Percentiles rank a stretch among this genome's conserved stretches.
phyloP scores from a whole-genome alignment of 2,797 vertebrate genomes.

The Spheniscus humboldti region DNA sequence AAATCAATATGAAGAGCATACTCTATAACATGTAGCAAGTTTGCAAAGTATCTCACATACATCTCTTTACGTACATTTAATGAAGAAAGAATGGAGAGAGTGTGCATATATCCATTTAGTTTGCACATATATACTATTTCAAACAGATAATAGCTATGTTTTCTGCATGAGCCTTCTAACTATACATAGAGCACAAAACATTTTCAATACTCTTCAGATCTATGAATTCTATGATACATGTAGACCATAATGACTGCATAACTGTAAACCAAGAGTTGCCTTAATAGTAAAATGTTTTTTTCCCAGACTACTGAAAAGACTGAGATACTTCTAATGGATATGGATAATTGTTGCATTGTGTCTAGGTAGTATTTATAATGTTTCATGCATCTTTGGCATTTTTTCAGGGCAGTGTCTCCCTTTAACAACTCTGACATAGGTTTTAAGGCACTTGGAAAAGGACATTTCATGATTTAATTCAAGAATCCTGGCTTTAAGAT shows the following conservation, averaged over 20 bases:
- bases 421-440: not conserved
- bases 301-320: not conserved
- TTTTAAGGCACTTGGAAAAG: not conserved
- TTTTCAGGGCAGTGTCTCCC: not conserved
- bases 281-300: not conserved
- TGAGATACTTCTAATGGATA: not conserved
- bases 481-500: not conserved
- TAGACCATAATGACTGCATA: not conserved
- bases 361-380: not conserved
- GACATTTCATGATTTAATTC: not conserved
- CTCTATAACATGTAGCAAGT: not conserved
- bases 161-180: not conserved
- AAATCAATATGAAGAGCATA: not conserved
- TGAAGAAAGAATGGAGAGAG: not conserved
- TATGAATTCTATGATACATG: not conserved
- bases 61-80: not conserved
- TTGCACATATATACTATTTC: not conserved
- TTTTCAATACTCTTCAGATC: not conserved
- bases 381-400: not conserved
- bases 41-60: not conserved
- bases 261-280: not conserved
- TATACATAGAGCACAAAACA: not conserved
- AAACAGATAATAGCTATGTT: not conserved
- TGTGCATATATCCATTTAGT: not conserved
- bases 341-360: not conserved